Conservation (phyloP, 2,888 invertebrate species). For the Dasysyrphus tricinctus region DNA sequence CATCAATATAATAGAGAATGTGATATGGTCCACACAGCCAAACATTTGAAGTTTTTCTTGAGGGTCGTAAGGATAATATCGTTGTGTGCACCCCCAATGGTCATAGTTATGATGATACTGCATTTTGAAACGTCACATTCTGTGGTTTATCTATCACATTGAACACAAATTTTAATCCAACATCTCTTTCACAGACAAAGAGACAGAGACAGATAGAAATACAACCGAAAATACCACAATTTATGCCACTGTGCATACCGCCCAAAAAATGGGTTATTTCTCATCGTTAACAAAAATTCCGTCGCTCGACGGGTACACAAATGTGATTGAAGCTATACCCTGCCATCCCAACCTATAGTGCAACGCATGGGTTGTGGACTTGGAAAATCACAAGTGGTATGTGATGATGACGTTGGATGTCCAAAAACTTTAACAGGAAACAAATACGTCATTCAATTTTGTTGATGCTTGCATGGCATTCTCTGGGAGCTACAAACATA, state of each 20-base stretch:
- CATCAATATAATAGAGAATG: no score
- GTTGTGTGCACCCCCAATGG: neutral
- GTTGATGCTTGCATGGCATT: neutral
- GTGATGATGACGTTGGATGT: conserved; percentile 36
- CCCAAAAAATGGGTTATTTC: conserved; percentile 2
- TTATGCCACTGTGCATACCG: neutral
- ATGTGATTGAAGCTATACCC: conserved; percentile 4
- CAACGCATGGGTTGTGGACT: neutral
- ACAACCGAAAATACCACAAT: neutral
- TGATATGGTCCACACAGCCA: neutral
- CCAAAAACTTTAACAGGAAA: conserved; percentile 49
- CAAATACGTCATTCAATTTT: conserved; percentile 53
- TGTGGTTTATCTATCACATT: conserved; percentile 58
- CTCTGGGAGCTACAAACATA: neutral
- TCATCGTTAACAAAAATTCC: conserved; percentile 44
- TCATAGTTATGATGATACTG: conserved; percentile 15
- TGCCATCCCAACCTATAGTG: neutral
- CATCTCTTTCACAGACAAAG: conserved; percentile 10
- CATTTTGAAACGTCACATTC: conserved; percentile 58
- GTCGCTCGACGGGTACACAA: neutral
- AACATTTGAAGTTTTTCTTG: conserved; percentile 7
- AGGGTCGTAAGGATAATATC: neutral
- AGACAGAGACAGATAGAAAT: neutral
- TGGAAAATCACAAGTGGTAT: conserved; percentile 5
- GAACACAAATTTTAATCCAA: conserved; percentile 59